Evolutionary conservation across 1,140 invertebrate genomes (phyloP).

Genomic region (Choristoneura fumiferana): DNA sequence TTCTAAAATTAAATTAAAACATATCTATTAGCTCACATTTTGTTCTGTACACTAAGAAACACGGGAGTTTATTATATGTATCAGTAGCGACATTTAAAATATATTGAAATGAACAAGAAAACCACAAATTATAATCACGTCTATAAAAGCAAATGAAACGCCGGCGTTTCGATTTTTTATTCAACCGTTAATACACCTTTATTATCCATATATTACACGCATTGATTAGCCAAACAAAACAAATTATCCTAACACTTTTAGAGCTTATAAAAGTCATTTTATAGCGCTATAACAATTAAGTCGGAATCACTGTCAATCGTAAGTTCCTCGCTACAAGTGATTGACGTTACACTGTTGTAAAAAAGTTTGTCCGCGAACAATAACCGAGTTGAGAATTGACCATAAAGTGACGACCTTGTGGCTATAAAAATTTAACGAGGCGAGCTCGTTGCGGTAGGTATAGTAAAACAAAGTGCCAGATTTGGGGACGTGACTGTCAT

Average conservation of each 20-base stretch:
- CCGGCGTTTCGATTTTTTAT: conserved; percentile 2
- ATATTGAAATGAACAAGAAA: no score
- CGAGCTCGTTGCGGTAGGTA: conserved; percentile 46
- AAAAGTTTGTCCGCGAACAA: conserved; percentile 70
- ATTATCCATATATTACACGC: conserved; percentile 46
- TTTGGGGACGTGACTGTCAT: conserved; percentile 71
- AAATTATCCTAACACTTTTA: conserved; percentile 43
- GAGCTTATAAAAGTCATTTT: conserved; percentile 59
- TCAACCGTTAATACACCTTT: conserved; percentile 34
- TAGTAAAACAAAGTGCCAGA: conserved; percentile 58
- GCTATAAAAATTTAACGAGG: conserved; percentile 80
- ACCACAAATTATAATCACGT: no score
- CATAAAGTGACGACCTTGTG: conserved; percentile 78
- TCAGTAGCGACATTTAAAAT: no score
- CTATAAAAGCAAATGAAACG: neutral
- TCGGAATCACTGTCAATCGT: conserved; percentile 70
- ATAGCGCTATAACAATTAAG: conserved; percentile 67
- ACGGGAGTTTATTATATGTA: no score
- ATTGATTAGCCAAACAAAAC: conserved; percentile 42
- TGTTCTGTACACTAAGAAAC: no score
- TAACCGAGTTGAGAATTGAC: conserved; percentile 76
- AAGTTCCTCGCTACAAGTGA: conserved; percentile 56
- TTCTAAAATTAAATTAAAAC: no score
- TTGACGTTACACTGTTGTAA: conserved; percentile 50
- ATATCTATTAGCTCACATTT: no score